These are phyloP conservation scores for Vandiemenella viatica DNA, from an alignment of 2,888 invertebrate species.

Conservation along the genomic window DNA sequence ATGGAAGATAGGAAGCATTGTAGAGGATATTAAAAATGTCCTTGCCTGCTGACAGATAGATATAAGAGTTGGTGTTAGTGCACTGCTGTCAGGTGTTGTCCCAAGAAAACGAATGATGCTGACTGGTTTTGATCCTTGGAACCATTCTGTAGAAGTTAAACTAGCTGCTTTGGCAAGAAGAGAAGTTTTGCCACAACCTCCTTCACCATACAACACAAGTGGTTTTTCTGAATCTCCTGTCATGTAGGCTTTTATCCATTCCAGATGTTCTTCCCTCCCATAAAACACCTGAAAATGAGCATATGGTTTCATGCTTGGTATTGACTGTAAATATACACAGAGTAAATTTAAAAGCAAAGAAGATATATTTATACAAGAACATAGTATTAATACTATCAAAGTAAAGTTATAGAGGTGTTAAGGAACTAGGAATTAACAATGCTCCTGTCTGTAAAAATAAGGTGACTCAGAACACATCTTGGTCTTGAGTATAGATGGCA, in stretches of 20 bases:
- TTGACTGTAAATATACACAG: too few species aligned
- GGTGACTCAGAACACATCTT: too few species aligned
- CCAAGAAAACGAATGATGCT: constrained; percentile 86
- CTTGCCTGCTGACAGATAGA: constrained; percentile 91
- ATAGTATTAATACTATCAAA: too few species aligned
- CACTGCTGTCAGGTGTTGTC: constrained; percentile 93
- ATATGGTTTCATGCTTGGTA: too few species aligned
- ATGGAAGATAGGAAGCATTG: too few species aligned
- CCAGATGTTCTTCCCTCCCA: constrained; percentile 74
- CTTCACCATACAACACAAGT: constrained; percentile 82
- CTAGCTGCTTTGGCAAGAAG: constrained; percentile 83
- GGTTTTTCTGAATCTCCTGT: constrained; percentile 73
- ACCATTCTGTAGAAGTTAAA: constrained; percentile 58
- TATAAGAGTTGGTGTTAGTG: constrained; percentile 82
- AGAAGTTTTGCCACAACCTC: constrained; percentile 96
- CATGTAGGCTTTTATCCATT: constrained; percentile 69
- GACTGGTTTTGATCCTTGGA: constrained; percentile 59
- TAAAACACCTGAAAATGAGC: constrained; percentile 56
- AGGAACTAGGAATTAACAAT: too few species aligned
- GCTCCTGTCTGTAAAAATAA: too few species aligned
- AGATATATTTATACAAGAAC: too few species aligned
- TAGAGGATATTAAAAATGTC: too few species aligned
- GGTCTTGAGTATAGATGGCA: too few species aligned
- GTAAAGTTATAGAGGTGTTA: too few species aligned
- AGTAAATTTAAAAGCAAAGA: too few species aligned